Evolutionary conservation across 2,888 invertebrate species (phyloP).

Genomic region (Apodemia mormo): DNA sequence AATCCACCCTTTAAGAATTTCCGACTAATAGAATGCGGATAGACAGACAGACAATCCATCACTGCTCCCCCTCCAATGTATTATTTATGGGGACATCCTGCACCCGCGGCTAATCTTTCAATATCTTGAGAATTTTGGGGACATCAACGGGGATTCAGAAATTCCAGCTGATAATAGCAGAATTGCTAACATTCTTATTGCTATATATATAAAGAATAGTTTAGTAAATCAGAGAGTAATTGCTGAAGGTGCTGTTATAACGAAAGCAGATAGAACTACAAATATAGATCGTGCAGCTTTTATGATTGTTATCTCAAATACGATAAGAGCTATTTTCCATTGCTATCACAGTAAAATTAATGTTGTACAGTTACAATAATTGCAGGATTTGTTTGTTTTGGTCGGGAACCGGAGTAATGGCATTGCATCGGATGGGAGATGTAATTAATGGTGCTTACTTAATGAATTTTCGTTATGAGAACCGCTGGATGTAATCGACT

Average conservation of each 20-base stretch:
- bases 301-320: constrained; percentile 38
- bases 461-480: constrained; percentile 75
- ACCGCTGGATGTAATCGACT: constrained; percentile 46
- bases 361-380: constrained; percentile 64
- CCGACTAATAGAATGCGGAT: constrained; percentile 78
- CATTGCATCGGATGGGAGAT: constrained; percentile 64
- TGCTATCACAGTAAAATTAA: constrained; percentile 28
- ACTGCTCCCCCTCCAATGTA: constrained; percentile 73
- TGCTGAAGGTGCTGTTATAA: constrained; percentile 45
- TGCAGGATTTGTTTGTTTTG: constrained; percentile 79
- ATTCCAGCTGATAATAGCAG: constrained; percentile 38
- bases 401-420: constrained; percentile 70
- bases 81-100: constrained; percentile 78
- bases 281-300: constrained; percentile 41
- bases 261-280: constrained; percentile 49
- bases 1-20: constrained; percentile 78
- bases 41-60: constrained; percentile 78
- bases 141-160: constrained; percentile 57
- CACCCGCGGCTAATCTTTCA: constrained; percentile 79
- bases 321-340: constrained; percentile 38
- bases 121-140: constrained; percentile 78
- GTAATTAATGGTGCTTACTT: constrained; percentile 72
- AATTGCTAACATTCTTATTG: constrained; percentile 39
- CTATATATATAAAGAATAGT: constrained; percentile 46
- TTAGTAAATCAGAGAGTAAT: constrained; percentile 43